These are phyloP conservation scores for Scylla paramamosain DNA, from an alignment of 1,140 invertebrate species.

Conservation along the genomic window DNA sequence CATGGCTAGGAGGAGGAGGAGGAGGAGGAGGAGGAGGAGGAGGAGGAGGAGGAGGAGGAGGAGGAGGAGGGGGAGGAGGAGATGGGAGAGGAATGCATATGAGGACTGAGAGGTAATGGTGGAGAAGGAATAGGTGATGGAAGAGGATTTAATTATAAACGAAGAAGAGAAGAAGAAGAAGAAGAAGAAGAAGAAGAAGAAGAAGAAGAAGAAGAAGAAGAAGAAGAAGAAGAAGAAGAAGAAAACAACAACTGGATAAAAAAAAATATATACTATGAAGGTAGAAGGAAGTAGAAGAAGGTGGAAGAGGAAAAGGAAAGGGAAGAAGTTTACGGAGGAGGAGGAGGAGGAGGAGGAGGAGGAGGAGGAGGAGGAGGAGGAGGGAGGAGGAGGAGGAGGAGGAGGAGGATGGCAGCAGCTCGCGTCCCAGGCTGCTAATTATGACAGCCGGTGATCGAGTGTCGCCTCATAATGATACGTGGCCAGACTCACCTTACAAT, in stretches of 20 bases:
- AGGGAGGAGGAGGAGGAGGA: slow-evolving; percentile 32
- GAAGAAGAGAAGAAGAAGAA: background rate
- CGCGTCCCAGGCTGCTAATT: slow-evolving; percentile 61
- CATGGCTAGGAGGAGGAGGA: background rate
- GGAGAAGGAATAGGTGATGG: background rate
- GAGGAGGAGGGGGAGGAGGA: background rate
- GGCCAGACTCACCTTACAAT: slow-evolving; percentile 56
- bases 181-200: background rate
- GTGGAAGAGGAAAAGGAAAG: slow-evolving; percentile 7
- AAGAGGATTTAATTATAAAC: background rate
- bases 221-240: background rate
- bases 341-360: background rate
- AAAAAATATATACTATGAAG: background rate
- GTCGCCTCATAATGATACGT: slow-evolving; percentile 64
- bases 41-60: background rate
- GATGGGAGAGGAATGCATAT: background rate
- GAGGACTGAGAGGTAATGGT: too few relatives aligned
- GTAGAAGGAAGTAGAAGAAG: background rate
- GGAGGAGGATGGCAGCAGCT: background rate
- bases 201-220: background rate
- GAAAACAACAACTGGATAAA: too few relatives aligned
- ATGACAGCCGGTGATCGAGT: slow-evolving; percentile 49
- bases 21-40: background rate
- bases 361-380: slow-evolving; percentile 40
- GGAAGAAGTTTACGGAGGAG: background rate